These are phyloP conservation scores for Umimayanthus chanpuru DNA, from an alignment of 92 coral and sea anemone species.

Conservation along the genomic window DNA sequence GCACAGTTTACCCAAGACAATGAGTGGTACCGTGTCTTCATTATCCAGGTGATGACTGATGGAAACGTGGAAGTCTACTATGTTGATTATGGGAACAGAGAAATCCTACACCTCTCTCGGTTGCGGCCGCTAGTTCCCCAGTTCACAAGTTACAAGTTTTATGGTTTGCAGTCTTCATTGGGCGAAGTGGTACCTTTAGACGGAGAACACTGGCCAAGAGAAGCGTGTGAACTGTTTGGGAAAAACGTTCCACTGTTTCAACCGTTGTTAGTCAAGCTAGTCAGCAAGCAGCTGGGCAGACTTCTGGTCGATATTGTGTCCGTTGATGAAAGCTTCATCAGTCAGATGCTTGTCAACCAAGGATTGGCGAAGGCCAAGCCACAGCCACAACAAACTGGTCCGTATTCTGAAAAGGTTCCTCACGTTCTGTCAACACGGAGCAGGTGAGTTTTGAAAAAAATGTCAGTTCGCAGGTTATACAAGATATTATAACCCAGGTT, in stretches of 20 bases:
- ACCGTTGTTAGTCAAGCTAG: conserved; percentile 42
- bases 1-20: conserved; percentile 65
- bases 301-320: conserved; percentile 58
- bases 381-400: not conserved
- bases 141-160: conserved; percentile 40
- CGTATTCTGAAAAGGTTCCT: not conserved
- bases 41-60: conserved; percentile 36
- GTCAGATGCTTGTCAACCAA: conserved; percentile 3
- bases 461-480: too few relatives aligned
- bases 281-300: conserved; percentile 47
- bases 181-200: conserved; percentile 59
- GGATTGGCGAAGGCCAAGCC: conserved; percentile 18
- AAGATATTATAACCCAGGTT: too few relatives aligned
- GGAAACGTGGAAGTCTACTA: conserved; percentile 57
- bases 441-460: conserved; percentile 11
- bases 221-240: conserved; percentile 66
- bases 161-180: conserved; percentile 54
- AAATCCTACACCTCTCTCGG: conserved; percentile 43
- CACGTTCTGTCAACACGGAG: not conserved
- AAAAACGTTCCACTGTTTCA: conserved; percentile 53
- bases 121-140: conserved; percentile 59
- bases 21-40: conserved; percentile 68
- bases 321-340: not conserved
- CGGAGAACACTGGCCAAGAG: conserved; percentile 59
- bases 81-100: conserved; percentile 71